phyloP scores from a whole-genome alignment of 2,888 invertebrate species.

The Pseudeuparius sepicola region DNA sequence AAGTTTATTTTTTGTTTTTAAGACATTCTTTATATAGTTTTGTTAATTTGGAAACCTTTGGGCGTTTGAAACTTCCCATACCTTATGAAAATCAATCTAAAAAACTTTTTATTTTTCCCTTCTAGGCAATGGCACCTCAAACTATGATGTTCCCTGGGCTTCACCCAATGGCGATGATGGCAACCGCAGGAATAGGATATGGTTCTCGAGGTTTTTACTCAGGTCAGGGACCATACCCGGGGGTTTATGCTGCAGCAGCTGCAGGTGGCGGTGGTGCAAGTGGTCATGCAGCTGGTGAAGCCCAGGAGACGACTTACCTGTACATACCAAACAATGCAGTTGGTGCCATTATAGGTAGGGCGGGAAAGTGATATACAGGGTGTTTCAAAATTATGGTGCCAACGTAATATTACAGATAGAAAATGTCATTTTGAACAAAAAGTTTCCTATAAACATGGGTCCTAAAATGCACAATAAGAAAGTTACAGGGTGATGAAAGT shows the following conservation, averaged over 20 bases:
- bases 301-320: conserved; percentile 82
- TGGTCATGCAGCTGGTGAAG: conserved; percentile 48
- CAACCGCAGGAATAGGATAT: conserved; percentile 67
- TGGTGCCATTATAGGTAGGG: conserved; percentile 96
- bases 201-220: conserved; percentile 51
- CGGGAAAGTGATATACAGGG: conserved; percentile 57
- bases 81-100: too few species aligned
- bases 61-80: too few species aligned
- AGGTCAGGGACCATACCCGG: conserved; percentile 53
- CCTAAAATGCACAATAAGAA: too few species aligned
- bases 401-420: too few species aligned
- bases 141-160: conserved; percentile 92
- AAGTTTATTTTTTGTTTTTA: too few species aligned
- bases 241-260: conserved; percentile 49
- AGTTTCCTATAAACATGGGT: too few species aligned
- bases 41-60: too few species aligned
- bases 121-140: conserved; percentile 76
- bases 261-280: conserved; percentile 7
- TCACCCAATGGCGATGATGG: conserved; percentile 96
- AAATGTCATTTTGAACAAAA: too few species aligned
- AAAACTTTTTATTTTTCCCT: too few species aligned
- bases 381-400: too few species aligned
- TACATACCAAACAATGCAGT: conserved; percentile 97
- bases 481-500: too few species aligned
- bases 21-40: too few species aligned